These are phyloP conservation scores for Clivina fossor DNA, from an alignment of 2,888 invertebrate genomes.

Conservation along the genomic window DNA sequence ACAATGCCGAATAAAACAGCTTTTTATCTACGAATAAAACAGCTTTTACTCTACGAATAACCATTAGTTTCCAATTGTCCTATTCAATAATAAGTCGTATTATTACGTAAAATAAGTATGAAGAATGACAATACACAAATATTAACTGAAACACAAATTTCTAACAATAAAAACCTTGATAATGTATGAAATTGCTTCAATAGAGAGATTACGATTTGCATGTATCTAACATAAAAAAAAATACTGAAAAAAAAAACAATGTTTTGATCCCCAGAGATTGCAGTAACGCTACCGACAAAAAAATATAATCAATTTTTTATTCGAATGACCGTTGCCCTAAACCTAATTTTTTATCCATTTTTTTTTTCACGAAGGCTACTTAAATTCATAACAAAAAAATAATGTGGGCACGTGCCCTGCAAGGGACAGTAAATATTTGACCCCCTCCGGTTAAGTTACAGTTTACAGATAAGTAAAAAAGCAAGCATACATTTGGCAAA, in stretches of 20 bases:
- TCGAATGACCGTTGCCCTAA: conserved; percentile 50
- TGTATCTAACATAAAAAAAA: conserved; percentile 35
- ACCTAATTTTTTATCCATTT: conserved; percentile 45
- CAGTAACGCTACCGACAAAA: conserved; percentile 37
- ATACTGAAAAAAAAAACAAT: conserved; percentile 43
- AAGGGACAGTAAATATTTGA: conserved; percentile 42
- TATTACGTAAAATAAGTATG: too few species aligned
- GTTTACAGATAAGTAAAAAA: too few species aligned
- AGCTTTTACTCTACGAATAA: too few species aligned
- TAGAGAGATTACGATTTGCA: conserved; percentile 47
- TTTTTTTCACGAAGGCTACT: conserved; percentile 39
- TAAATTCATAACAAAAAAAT: conserved; percentile 34
- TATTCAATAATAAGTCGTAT: too few species aligned
- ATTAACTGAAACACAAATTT: conserved; percentile 24
- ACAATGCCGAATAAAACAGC: too few species aligned
- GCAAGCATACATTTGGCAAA: too few species aligned
- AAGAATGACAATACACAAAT: too few species aligned
- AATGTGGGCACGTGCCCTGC: conserved; percentile 40
- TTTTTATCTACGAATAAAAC: too few species aligned
- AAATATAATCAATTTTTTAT: conserved; percentile 45
- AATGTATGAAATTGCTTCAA: conserved; percentile 43
- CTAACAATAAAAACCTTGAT: conserved; percentile 34
- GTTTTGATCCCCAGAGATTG: conserved; percentile 46
- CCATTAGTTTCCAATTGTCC: too few species aligned
- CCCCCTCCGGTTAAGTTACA: too few species aligned